Base-by-base conservation (phyloP, 2,888 invertebrate genomes). In the Nemurella pictetii region DNA sequence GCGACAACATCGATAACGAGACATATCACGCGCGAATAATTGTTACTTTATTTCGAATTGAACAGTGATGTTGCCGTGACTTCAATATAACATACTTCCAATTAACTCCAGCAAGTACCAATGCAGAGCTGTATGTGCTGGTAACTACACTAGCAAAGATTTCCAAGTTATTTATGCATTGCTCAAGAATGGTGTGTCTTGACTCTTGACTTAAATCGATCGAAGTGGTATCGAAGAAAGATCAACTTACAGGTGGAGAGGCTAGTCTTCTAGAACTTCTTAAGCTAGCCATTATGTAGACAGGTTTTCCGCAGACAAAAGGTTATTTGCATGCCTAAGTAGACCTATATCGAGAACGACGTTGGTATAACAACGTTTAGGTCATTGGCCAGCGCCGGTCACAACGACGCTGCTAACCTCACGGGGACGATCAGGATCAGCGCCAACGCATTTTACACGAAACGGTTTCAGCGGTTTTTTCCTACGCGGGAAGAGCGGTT, bases 261-360 rank as follows among this genome's bases (percentile, higher is more conserved):
- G 55, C 55, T 55, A 20, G 55, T 55, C 55, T 55, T 78, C 29
- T 78, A n/a, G 78, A 30, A n/a, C 30, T 78, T 28, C 55, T 55
- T 30, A 30, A 30, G 28, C 29, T 30, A 28, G 30, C 30, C 30
- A 78, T 78, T 78, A 78, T 30, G n/a, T 30, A 30, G 30, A 29
- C 26, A 27, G 28, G 78, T 27, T 78, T 78, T 78, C 5, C 30
- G n/a, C 27, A 82, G 82, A 82, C 82, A 82, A 82, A 82, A 82
- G 82, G 55, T 55, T 27, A 82, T 82, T 82, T 82, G 82, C 82
- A 82, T 82, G 82, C 73, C 72, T 82, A 82, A 82, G 82, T 82
- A 82, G 82, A 82, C 82, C 80, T 81, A 81, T 81, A 81, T 81
- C 28, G 30, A 82, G 82, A 82, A n/a, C 28, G 78, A 55, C 55